Conservation (phyloP, 1,140 invertebrate genomes). For the Drosophila setifemur region DNA sequence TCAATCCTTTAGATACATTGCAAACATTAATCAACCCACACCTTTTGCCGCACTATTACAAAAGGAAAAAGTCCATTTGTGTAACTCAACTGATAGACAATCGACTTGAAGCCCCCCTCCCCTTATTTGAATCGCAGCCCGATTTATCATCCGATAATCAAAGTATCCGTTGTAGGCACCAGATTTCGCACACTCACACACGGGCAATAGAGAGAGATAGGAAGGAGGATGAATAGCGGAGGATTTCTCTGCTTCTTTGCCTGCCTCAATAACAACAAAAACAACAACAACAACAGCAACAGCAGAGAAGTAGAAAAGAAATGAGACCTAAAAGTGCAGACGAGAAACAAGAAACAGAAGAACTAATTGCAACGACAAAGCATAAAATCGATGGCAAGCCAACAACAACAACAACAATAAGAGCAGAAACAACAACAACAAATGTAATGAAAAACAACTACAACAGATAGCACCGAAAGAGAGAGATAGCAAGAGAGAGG, state of each 20-base stretch:
- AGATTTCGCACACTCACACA: slow-evolving; percentile 46
- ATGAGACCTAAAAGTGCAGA: slow-evolving; percentile 52
- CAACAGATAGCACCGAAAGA: slow-evolving; percentile 37
- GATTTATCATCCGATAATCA: slow-evolving; percentile 38
- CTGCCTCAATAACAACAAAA: slow-evolving; percentile 38
- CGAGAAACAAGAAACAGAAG: slow-evolving; percentile 57
- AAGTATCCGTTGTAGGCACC: slow-evolving; percentile 37
- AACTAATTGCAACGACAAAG: slow-evolving; percentile 79
- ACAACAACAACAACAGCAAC: slow-evolving; percentile 18
- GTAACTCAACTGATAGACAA: slow-evolving; percentile 23
- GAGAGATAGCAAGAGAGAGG: slow-evolving; percentile 6
- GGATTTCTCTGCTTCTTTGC: slow-evolving; percentile 1
- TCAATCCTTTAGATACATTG: no score
- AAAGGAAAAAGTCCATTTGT: neutral
- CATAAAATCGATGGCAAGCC: slow-evolving; percentile 76
- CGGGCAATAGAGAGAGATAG: neutral
- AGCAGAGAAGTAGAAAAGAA: slow-evolving; percentile 20
- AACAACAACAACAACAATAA: slow-evolving; percentile 57
- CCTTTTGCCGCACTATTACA: neutral
- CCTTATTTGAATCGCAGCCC: no score
- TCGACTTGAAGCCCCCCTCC: slow-evolving; percentile 6
- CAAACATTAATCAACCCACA: no score
- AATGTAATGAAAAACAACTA: slow-evolving; percentile 42
- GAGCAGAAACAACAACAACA: slow-evolving; percentile 42
- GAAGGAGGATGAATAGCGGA: neutral